These are phyloP conservation scores for Ashinkailepas kermadecensis DNA, from an alignment of 2,888 invertebrate genomes.

Conservation along the genomic window DNA sequence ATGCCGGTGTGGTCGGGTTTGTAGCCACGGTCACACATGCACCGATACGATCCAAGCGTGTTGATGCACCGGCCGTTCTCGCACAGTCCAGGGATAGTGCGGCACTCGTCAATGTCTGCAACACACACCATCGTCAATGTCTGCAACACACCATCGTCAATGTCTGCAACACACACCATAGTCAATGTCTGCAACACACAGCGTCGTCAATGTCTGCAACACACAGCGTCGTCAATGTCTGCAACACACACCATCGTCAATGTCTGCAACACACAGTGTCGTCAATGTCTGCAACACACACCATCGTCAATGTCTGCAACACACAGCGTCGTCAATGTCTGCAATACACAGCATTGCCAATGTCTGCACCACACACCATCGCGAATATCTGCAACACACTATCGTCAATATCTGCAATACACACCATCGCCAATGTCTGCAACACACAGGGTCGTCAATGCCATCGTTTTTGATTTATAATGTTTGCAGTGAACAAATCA, in stretches of 20 bases:
- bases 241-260: slow-evolving; percentile 34
- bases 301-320: too few relatives aligned
- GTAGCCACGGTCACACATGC: slow-evolving; percentile 69
- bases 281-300: slow-evolving; percentile 58
- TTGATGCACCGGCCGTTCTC: slow-evolving; percentile 74
- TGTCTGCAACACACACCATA: slow-evolving; percentile 48
- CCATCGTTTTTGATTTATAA: too few relatives aligned
- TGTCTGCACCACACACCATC: slow-evolving; percentile 50
- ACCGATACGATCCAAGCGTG: slow-evolving; percentile 74
- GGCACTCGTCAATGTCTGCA: slow-evolving; percentile 72
- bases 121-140: slow-evolving; percentile 60
- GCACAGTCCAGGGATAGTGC: slow-evolving; percentile 68
- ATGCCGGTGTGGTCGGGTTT: slow-evolving; percentile 59
- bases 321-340: slow-evolving; percentile 72
- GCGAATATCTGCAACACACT: too few relatives aligned
- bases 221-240: slow-evolving; percentile 66
- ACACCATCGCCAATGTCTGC: slow-evolving; percentile 30
- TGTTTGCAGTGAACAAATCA: too few relatives aligned
- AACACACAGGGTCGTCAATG: too few relatives aligned
- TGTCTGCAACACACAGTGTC: too few relatives aligned
- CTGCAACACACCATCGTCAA: slow-evolving; percentile 62
- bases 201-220: slow-evolving; percentile 67
- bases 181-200: too few relatives aligned
- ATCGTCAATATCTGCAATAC: slow-evolving; percentile 65
- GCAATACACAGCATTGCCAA: slow-evolving; percentile 56